These are phyloP conservation scores for Campoplex capitator DNA, from an alignment of 2,888 invertebrate species.

Conservation along the genomic window DNA sequence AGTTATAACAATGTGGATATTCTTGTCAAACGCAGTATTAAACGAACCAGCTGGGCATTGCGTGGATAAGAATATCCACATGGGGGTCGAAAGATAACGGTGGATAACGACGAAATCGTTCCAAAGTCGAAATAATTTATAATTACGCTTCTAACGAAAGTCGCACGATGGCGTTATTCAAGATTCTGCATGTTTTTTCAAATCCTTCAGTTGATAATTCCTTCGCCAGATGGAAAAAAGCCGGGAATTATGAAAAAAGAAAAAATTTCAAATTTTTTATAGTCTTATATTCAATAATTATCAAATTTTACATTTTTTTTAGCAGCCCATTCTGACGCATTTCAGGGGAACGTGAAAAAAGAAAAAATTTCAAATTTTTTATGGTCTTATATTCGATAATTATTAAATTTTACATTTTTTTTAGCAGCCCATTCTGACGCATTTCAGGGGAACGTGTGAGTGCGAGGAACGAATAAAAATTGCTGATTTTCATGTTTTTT, in stretches of 20 bases:
- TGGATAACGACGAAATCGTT: conserved; percentile 42
- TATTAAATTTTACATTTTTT: too few species aligned
- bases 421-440: too few species aligned
- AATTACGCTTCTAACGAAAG: neutral
- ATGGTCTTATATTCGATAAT: too few species aligned
- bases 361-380: too few species aligned
- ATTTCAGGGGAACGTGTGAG: too few species aligned
- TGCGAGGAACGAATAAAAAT: too few species aligned
- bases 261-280: neutral
- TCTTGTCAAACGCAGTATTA: conserved; percentile 51
- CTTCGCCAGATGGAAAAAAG: neutral
- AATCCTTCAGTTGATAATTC: neutral
- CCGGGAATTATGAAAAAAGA: neutral
- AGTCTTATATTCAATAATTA: neutral
- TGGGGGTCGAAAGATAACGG: conserved; percentile 5
- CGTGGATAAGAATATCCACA: conserved; percentile 46
- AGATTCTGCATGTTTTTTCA: neutral
- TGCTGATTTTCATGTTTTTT: too few species aligned
- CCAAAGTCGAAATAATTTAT: conserved; percentile 10
- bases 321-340: neutral
- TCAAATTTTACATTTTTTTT: neutral
- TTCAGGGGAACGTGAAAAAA: too few species aligned
- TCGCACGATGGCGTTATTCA: neutral
- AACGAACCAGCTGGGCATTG: conserved; percentile 47
- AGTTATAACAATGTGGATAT: conserved; percentile 14